A percentile compares a stretch with the other conserved stretches of the same genome.
Evolutionary conservation across 1,140 invertebrate species (phyloP).

Genomic region (Drosophila burlai): DNA sequence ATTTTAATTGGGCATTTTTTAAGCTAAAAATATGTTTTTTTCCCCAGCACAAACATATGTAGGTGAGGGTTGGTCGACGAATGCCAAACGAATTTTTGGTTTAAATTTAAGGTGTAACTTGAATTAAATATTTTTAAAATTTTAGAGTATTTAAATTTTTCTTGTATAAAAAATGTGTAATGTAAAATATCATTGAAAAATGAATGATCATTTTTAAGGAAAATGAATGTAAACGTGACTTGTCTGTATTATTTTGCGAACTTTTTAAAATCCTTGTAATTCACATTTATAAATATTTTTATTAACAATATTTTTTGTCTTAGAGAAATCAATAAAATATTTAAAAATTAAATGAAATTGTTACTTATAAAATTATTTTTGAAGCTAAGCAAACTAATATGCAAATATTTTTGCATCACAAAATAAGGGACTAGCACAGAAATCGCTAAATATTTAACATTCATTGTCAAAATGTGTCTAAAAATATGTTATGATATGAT

Average conservation of each 20-base stretch:
- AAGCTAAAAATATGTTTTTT: conserved; percentile 12
- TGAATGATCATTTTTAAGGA: too few species aligned
- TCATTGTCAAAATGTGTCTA: not conserved
- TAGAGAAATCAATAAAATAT: too few species aligned
- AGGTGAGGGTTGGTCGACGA: conserved; percentile 36
- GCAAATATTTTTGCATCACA: not conserved
- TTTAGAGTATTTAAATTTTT: too few species aligned
- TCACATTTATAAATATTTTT: too few species aligned
- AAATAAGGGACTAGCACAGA: not conserved
- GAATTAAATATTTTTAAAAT: too few species aligned
- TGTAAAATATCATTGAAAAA: too few species aligned
- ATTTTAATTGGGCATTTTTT: conserved; percentile 32
- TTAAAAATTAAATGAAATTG: not conserved
- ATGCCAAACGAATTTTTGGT: not conserved
- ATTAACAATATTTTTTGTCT: too few species aligned
- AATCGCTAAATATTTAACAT: not conserved
- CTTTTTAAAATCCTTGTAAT: too few species aligned
- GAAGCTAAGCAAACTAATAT: not conserved
- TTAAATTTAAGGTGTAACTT: not conserved
- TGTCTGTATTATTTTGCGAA: too few species aligned
- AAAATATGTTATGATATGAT: not conserved
- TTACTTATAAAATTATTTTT: too few species aligned
- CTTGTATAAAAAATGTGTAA: too few species aligned
- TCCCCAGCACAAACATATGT: conserved; percentile 37
- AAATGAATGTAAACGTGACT: too few species aligned